Evolutionary conservation across 1,140 invertebrate species (phyloP).

Genomic region (Acromyrmex charruanus): DNA sequence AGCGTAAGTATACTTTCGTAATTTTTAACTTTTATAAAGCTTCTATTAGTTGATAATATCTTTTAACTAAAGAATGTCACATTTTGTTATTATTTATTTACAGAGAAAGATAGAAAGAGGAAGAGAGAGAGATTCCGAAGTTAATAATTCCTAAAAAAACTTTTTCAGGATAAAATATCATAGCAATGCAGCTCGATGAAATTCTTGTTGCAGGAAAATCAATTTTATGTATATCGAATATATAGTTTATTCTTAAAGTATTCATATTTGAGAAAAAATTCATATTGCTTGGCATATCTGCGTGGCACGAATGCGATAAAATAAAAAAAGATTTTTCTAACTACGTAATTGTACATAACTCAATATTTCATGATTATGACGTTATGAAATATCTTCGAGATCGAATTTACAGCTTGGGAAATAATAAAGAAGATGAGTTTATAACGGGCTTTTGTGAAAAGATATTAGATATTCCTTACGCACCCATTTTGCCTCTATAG

Average conservation of each 20-base stretch:
- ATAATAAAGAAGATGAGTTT: constrained; percentile 43
- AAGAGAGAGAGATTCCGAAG: background rate
- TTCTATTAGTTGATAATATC: too few species aligned
- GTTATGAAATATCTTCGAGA: constrained; percentile 33
- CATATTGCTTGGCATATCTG: background rate
- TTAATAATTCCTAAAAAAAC: background rate
- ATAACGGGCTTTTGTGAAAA: constrained; percentile 1
- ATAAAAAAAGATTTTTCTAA: background rate
- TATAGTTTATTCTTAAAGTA: background rate
- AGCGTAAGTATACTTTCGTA: background rate
- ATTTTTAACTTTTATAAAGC: background rate
- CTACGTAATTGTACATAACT: background rate
- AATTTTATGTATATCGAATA: background rate
- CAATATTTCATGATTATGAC: background rate
- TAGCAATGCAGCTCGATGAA: background rate
- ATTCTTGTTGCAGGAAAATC: background rate
- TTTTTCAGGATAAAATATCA: background rate
- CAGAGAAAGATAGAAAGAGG: too few species aligned
- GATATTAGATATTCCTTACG: constrained; percentile 52
- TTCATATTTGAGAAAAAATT: background rate
- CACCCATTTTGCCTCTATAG: constrained; percentile 11
- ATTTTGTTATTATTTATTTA: background rate
- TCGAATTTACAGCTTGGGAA: constrained; percentile 24
- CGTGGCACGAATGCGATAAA: background rate
- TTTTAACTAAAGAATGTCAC: background rate